phyloP scores from a whole-genome alignment of 2,888 invertebrate species.

The Mactromeris polynyma region DNA sequence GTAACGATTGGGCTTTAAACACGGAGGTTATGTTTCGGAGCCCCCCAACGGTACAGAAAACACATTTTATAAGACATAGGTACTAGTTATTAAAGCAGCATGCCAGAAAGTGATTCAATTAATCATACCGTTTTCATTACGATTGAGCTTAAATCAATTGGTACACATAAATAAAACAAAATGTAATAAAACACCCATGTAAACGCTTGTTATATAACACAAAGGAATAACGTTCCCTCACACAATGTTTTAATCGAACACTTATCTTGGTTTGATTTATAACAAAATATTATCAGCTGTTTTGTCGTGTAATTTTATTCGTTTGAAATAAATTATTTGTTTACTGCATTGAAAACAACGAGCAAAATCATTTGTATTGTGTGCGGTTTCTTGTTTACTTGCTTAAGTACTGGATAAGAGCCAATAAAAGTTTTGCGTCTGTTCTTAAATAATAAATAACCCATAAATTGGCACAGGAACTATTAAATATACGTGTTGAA shows the following conservation, averaged over 20 bases:
- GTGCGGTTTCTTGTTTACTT: neutral
- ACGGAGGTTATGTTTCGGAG: no score
- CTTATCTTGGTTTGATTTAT: neutral
- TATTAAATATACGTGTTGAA: neutral
- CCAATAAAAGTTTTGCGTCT: constrained; percentile 11
- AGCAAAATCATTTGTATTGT: neutral
- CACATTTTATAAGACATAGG: no score
- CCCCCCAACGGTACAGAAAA: no score
- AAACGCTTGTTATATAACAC: neutral
- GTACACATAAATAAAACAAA: no score
- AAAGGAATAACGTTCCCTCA: neutral
- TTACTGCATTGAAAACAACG: neutral
- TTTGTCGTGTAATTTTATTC: neutral
- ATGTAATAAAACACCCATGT: neutral
- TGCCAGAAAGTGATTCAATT: no score
- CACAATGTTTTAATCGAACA: neutral
- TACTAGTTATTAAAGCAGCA: no score
- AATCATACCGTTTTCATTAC: no score
- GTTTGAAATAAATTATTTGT: constrained; percentile 18
- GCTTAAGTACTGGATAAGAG: neutral
- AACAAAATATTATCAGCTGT: neutral
- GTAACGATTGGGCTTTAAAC: no score
- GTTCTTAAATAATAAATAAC: constrained; percentile 11
- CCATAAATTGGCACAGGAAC: neutral
- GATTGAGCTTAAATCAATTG: no score